Percentiles rank a stretch among this genome's conserved stretches.
These are phyloP conservation scores for Heliconius hermathena DNA, from an alignment of 1,140 invertebrate genomes.

Conservation along the genomic window DNA sequence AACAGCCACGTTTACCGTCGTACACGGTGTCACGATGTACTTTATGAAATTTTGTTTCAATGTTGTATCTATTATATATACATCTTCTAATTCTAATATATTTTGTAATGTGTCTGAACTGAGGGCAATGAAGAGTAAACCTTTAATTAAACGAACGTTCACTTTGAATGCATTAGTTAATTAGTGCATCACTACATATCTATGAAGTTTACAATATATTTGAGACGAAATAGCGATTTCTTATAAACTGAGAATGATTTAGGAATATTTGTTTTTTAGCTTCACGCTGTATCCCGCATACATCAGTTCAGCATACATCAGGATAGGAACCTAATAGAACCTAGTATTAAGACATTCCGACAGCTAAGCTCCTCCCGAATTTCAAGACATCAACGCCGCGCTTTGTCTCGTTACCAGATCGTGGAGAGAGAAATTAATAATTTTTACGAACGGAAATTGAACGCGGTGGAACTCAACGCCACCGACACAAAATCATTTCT, in stretches of 20 bases:
- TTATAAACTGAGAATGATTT: not conserved
- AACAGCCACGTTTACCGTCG: too few species aligned
- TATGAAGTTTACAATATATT: not conserved
- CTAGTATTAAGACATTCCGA: not conserved
- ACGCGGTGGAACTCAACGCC: too few species aligned
- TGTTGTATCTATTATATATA: not conserved
- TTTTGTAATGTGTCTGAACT: constrained; percentile 1
- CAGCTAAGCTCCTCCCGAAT: not conserved
- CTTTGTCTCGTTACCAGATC: too few species aligned
- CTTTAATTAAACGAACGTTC: constrained; percentile 12
- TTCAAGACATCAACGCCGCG: too few species aligned
- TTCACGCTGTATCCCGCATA: not conserved
- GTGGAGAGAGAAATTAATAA: too few species aligned
- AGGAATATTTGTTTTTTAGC: not conserved
- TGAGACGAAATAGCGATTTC: not conserved
- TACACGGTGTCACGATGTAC: too few species aligned
- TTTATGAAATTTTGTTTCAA: not conserved
- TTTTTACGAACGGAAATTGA: too few species aligned
- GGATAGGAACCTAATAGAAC: not conserved
- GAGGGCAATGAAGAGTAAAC: constrained; percentile 7
- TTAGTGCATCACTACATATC: not conserved
- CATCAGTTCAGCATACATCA: not conserved
- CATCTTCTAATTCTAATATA: not conserved
- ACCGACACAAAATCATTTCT: too few species aligned
- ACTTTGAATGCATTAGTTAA: constrained; percentile 13